Base-by-base conservation (phyloP, 2,797 vertebrate genomes). In the Pelobates cultripes region DNA sequence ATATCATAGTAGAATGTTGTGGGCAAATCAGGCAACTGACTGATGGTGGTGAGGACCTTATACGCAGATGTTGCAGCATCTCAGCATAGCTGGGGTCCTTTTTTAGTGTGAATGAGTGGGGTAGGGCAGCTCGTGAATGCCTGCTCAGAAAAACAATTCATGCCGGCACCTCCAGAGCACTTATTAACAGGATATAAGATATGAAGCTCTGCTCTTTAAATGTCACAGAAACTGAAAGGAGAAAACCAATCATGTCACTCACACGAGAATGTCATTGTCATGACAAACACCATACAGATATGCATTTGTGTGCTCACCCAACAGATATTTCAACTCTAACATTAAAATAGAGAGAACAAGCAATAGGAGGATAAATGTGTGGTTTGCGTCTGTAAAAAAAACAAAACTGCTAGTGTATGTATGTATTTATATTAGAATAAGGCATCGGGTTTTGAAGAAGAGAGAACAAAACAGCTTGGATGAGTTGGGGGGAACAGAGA, bases 191-290 rank as follows among this genome's bases (percentile, higher is more conserved):
- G 53, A 55, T 55, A 10, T 17, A 44, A 79, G 71, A 79, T 75
- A 75, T 64, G 67, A 47, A 71, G 72, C 13, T 68, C 51, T 79
- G 82, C 77, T 79, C 77, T 84, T 84, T 84, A 84, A 79, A 84
- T 84, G 82, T 75, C 77, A 84, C 44, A 71, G 28, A 42, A 66
- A 10, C 73, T 63, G 55, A 63, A 71, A 15, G n/a, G 42, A 57
- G 77, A 75, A 84, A 78, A 57, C 42, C 42, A 79, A 75, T 68
- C 53, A n/a, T 79, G 72, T 75, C 77, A 84, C 68, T 75, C 57
- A 70, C 66, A 75, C 3, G 60, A 75, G 67, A 84, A 79, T 84
- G 57, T 68, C 77, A 79, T 75, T 79, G 77, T 53, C 64, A 79
- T 74, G 81, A 53, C 66, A 64, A 69, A 70, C 71, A 57, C 3